These are phyloP conservation scores for Tribolium castaneum DNA, from an alignment of 1,140 invertebrate genomes.

Conservation along the genomic window DNA sequence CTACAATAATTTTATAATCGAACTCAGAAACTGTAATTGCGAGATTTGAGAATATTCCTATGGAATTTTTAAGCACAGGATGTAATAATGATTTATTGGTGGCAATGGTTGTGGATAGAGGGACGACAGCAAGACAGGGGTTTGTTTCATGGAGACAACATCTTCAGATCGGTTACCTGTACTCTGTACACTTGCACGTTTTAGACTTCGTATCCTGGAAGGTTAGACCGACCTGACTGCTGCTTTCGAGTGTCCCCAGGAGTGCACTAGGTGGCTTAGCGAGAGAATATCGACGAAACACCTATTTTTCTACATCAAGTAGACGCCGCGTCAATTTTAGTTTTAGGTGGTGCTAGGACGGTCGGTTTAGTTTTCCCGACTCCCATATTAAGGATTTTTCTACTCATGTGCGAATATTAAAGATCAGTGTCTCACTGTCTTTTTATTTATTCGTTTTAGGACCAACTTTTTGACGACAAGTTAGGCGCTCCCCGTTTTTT, in stretches of 20 bases:
- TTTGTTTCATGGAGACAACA: too few relatives aligned
- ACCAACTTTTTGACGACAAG: slow-evolving; percentile 42
- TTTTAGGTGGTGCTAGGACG: slow-evolving; percentile 2
- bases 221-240: slow-evolving; percentile 11
- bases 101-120: too few relatives aligned
- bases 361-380: slow-evolving; percentile 46
- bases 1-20: too few relatives aligned
- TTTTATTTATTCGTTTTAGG: slow-evolving; percentile 49
- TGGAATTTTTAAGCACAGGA: too few relatives aligned
- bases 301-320: slow-evolving; percentile 31
- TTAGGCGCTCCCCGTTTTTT: slow-evolving; percentile 31
- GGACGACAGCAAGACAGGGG: too few relatives aligned
- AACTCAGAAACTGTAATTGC: too few relatives aligned
- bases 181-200: slow-evolving; percentile 15
- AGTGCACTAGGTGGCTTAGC: background rate
- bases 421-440: slow-evolving; percentile 46
- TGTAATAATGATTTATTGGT: too few relatives aligned
- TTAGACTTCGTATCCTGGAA: slow-evolving; percentile 4
- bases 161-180: too few relatives aligned
- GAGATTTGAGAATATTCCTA: too few relatives aligned
- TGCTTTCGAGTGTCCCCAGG: background rate
- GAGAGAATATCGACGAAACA: slow-evolving; percentile 18
- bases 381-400: slow-evolving; percentile 39
- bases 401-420: slow-evolving; percentile 44
- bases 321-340: slow-evolving; percentile 30